Percentiles rank a stretch among this genome's conserved stretches.
Evolutionary conservation across 2,113 vertebrate species (phyloP).

Genomic region (Ailuropoda melanoleuca): DNA sequence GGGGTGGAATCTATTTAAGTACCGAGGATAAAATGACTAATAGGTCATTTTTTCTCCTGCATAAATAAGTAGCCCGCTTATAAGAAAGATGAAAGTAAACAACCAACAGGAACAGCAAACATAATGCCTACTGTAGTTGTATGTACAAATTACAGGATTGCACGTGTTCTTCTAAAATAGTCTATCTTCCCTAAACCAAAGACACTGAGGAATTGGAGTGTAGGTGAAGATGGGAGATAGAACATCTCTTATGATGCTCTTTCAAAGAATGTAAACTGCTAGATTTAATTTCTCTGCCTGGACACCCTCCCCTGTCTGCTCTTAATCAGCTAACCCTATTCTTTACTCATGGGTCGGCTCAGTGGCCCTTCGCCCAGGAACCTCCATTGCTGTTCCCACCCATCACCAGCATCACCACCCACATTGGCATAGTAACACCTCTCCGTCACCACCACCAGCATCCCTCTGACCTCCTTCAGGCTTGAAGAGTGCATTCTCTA

Average conservation of each 20-base stretch:
- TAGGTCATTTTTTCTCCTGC: background rate
- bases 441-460: background rate
- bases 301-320: background rate
- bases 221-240: background rate
- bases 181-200: background rate
- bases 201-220: accelerated
- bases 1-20: background rate
- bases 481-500: background rate
- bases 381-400: background rate
- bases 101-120: background rate
- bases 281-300: background rate
- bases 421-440: background rate
- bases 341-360: no score
- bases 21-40: background rate
- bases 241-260: background rate
- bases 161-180: background rate
- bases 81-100: background rate
- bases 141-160: background rate
- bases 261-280: background rate
- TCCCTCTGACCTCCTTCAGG: background rate
- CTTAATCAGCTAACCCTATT: no score
- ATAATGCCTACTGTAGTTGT: no score
- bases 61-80: background rate
- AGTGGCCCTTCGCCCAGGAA: background rate
- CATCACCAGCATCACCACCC: no score